phyloP scores from a whole-genome alignment of 2,797 vertebrate species.

The Sciaenops ocellatus region DNA sequence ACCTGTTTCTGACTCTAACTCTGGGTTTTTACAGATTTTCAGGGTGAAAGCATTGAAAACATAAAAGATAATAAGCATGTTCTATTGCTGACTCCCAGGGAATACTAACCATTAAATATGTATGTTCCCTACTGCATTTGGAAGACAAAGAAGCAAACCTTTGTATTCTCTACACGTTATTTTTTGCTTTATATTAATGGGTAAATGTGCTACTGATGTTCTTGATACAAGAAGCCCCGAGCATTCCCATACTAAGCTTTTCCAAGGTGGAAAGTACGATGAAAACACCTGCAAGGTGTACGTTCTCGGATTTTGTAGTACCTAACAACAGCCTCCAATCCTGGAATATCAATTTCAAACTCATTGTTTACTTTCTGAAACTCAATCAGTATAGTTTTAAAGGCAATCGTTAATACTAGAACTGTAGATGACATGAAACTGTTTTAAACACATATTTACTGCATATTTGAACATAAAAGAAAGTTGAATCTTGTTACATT shows the following conservation, averaged over 20 bases:
- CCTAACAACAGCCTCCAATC: neutral
- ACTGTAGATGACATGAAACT: neutral
- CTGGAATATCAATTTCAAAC: neutral
- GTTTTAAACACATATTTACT: neutral
- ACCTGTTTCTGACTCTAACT: neutral
- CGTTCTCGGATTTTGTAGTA: neutral
- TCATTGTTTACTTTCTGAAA: neutral
- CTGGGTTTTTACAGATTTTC: neutral
- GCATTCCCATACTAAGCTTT: neutral
- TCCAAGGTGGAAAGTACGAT: conserved; percentile 1
- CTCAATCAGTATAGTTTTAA: conserved; percentile 15
- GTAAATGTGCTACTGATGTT: conserved; percentile 12
- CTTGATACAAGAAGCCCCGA: conserved; percentile 4
- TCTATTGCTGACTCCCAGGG: neutral
- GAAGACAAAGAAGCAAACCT: conserved; percentile 29
- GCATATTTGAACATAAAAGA: neutral
- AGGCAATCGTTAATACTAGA: neutral
- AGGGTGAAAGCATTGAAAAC: conserved; percentile 8
- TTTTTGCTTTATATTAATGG: conserved; percentile 10
- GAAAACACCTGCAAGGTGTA: neutral
- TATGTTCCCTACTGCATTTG: conserved; percentile 18
- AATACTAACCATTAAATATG: conserved; percentile 31
- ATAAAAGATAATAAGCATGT: conserved; percentile 15
- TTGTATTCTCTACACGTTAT: conserved; percentile 5
- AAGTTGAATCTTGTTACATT: neutral